Conservation (phyloP, 2,888 invertebrate genomes). For the Xestobium rufovillosum region DNA sequence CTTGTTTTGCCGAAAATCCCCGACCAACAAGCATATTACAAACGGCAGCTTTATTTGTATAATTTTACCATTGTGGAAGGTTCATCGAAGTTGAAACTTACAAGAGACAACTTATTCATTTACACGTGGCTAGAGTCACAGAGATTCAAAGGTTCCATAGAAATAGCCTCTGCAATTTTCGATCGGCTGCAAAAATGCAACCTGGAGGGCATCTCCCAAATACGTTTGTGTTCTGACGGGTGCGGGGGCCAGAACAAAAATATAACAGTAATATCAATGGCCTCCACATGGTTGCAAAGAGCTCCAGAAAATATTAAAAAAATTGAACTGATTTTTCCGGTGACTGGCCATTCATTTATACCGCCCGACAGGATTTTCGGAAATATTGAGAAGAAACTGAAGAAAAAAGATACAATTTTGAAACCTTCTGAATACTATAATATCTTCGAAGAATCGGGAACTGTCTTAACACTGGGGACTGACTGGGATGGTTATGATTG, state of each 20-base stretch:
- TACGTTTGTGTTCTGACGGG: conserved; percentile 28
- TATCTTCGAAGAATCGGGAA: conserved; percentile 20
- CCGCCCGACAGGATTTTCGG: conserved; percentile 30
- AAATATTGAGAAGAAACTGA: conserved; percentile 25
- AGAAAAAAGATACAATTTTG: conserved; percentile 21
- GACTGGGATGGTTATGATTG: conserved; percentile 20
- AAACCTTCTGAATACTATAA: conserved; percentile 24
- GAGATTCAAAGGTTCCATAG: conserved; percentile 28
- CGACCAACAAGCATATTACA: not conserved
- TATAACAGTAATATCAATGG: conserved; percentile 25
- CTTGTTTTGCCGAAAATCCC: conserved; percentile 19
- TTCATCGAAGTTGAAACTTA: conserved; percentile 5
- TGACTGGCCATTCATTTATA: conserved; percentile 29
- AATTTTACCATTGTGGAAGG: not conserved
- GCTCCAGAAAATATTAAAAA: conserved; percentile 21
- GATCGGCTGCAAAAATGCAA: too few relatives aligned
- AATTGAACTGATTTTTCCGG: conserved; percentile 26
- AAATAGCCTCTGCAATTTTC: conserved; percentile 30
- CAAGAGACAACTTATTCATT: conserved; percentile 13
- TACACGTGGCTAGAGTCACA: conserved; percentile 32
- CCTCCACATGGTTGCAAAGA: conserved; percentile 20
- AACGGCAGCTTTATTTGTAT: conserved; percentile 2
- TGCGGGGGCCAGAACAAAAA: conserved; percentile 30
- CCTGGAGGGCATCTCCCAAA: too few relatives aligned
- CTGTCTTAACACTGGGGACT: conserved; percentile 20